Base-by-base conservation (phyloP, 2,888 invertebrate genomes). In the Malthinus seriepunctatus region DNA sequence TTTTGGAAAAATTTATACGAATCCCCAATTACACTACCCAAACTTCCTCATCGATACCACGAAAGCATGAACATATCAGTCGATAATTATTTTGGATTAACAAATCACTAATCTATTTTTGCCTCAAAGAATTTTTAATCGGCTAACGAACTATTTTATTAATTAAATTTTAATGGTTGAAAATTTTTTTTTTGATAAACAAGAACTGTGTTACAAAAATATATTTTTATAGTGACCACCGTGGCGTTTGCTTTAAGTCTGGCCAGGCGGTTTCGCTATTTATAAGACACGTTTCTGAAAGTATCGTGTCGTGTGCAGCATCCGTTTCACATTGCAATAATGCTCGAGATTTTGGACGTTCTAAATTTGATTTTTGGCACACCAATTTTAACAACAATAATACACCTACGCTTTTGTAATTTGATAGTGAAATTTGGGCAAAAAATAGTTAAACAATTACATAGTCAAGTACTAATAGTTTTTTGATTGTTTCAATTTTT, bases 321-420 rank as follows among this genome's bases (percentile, higher is more conserved):
- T 54, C 53, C 57, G 57, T 59, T 61, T 63, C 58, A 53, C 60
- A 62, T 67, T 65, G 64, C 66, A 63, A 62, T 62, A 61, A 60
- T 63, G 56, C 55, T 49, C 59, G 55, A 59, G 52, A 60, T 63
- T 66, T 60, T 63, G 62, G 63, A 60, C 62, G 60, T 50, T 63
- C 65, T 65, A 67, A 65, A 56, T 67, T 58, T 62, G 65, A 63
- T 44, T 62, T 63, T 67, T 67, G 65, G 67, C 62, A 63, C 54
- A 51, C 49, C 11, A 42, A 14, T 45, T 34, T 10, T 50, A 48
- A 62, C 49, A 62, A 59, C 59, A 59, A 59, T 59, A 58, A 55
- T 50, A 52, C 58, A 49, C 64, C 62, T 58, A 58, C 62, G 44
- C 48, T 39, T 32, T 38, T 51, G 60, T 54, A 59, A 56, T 44